Conservation (phyloP, 2,888 invertebrate genomes). For the Agriopis aurantiaria region DNA sequence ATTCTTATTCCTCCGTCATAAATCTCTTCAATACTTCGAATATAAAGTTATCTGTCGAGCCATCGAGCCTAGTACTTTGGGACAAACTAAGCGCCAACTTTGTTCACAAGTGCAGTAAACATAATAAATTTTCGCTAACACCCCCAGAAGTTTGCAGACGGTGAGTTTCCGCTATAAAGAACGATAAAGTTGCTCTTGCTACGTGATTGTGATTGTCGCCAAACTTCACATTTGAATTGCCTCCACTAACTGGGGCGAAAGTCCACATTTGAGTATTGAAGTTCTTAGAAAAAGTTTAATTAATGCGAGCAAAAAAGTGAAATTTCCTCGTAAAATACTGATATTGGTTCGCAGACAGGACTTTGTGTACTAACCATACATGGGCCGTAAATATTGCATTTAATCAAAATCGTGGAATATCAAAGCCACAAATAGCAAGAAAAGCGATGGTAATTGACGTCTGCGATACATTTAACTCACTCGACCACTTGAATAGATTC, state of each 20-base stretch:
- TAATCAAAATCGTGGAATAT: slow-evolving; percentile 44
- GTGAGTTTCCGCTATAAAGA: slow-evolving; percentile 53
- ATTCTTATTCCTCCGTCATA: background rate
- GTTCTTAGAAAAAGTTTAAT: slow-evolving; percentile 28
- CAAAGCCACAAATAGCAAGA: slow-evolving; percentile 67
- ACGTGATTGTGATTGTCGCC: slow-evolving; percentile 45
- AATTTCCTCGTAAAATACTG: slow-evolving; percentile 3
- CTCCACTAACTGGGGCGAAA: slow-evolving; percentile 25
- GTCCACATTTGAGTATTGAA: slow-evolving; percentile 29
- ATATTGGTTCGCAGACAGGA: background rate
- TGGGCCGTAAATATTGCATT: slow-evolving; percentile 24
- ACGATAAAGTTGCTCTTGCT: slow-evolving; percentile 47
- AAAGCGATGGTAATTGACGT: slow-evolving; percentile 78
- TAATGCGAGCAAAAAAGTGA: slow-evolving; percentile 19
- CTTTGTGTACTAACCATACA: background rate
- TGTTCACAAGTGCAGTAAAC: slow-evolving; percentile 57
- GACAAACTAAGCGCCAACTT: slow-evolving; percentile 49
- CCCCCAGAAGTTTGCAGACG: slow-evolving; percentile 67
- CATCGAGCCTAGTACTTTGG: slow-evolving; percentile 44
- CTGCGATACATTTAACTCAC: slow-evolving; percentile 75
- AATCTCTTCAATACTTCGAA: background rate
- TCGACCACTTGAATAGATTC: slow-evolving; percentile 66
- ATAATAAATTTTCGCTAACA: slow-evolving; percentile 57
- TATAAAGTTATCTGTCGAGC: background rate
- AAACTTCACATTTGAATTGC: slow-evolving; percentile 40